phyloP scores from a whole-genome alignment of 2,888 invertebrate genomes.

The Eubasilissa splendida region DNA sequence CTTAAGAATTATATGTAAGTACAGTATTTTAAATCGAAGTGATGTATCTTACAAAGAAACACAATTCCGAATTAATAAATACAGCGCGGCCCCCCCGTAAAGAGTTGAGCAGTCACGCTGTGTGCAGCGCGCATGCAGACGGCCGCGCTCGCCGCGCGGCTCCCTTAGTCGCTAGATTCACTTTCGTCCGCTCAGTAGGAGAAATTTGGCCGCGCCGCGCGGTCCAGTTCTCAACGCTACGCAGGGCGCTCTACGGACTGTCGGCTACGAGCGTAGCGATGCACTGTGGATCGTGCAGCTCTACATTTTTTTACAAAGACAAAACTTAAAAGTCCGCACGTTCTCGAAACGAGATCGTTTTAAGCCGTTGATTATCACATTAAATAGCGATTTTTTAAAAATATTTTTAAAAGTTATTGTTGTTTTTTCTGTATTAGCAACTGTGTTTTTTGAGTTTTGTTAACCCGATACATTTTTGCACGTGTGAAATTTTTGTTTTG shows the following conservation, averaged over 20 bases:
- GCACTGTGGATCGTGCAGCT: not conserved
- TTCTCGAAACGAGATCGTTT: too few relatives aligned
- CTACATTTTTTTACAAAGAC: not conserved
- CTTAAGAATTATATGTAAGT: too few relatives aligned
- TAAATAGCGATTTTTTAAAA: not conserved
- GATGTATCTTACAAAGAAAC: too few relatives aligned
- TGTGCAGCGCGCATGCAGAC: slow-evolving; percentile 71
- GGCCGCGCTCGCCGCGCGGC: slow-evolving; percentile 62
- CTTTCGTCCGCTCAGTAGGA: slow-evolving; percentile 74
- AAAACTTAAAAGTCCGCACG: too few relatives aligned
- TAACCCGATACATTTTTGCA: not conserved
- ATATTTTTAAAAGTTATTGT: slow-evolving; percentile 1
- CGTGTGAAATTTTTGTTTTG: too few relatives aligned
- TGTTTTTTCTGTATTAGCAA: not conserved
- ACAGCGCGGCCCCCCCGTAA: not conserved
- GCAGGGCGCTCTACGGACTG: slow-evolving; percentile 27
- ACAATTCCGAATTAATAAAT: too few relatives aligned
- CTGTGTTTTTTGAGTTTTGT: not conserved
- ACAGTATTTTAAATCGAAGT: too few relatives aligned
- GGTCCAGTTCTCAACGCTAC: slow-evolving; percentile 64
- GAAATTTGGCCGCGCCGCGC: slow-evolving; percentile 73
- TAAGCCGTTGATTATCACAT: too few relatives aligned
- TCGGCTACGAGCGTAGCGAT: not conserved
- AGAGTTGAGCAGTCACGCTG: slow-evolving; percentile 65
- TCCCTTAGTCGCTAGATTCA: slow-evolving; percentile 65